Conservation (phyloP, 2,797 vertebrate genomes). For the Enteromius mattozi region DNA sequence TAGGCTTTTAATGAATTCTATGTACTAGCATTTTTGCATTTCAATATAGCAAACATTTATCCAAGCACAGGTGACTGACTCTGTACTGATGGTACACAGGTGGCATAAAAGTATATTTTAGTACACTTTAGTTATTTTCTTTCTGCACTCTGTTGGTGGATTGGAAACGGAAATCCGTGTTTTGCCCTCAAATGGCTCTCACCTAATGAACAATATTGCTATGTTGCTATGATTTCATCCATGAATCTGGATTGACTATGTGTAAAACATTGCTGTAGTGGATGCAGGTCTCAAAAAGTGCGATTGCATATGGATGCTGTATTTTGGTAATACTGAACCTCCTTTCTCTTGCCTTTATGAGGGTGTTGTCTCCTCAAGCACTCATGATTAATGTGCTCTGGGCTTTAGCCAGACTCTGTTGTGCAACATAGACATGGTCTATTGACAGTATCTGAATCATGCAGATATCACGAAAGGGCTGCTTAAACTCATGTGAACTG, state of each 20-base stretch:
- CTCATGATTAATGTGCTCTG: slow-evolving; percentile 70
- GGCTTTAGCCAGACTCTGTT: slow-evolving; percentile 63
- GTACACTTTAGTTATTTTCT: neutral
- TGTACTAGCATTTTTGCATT: neutral
- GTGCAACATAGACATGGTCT: slow-evolving; percentile 72
- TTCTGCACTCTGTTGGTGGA: neutral
- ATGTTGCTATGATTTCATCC: slow-evolving; percentile 24
- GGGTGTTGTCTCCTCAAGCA: slow-evolving; percentile 66
- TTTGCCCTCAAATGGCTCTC: neutral
- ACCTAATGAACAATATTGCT: slow-evolving; percentile 7
- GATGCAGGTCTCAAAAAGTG: slow-evolving; percentile 36
- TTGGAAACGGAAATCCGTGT: slow-evolving; percentile 5
- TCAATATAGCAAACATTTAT: neutral
- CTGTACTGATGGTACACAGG: neutral
- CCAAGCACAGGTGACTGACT: neutral
- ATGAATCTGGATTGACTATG: slow-evolving; percentile 35
- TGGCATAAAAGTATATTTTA: neutral
- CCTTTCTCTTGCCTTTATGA: slow-evolving; percentile 59
- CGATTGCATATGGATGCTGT: slow-evolving; percentile 42
- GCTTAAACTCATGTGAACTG: slow-evolving; percentile 44
- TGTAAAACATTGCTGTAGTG: neutral
- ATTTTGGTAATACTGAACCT: slow-evolving; percentile 33
- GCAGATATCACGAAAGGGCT: slow-evolving; percentile 57
- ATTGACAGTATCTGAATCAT: slow-evolving; percentile 75
- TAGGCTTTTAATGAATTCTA: neutral